phyloP scores from a whole-genome alignment of 1,140 invertebrate species.

The Hyles euphorbiae region DNA sequence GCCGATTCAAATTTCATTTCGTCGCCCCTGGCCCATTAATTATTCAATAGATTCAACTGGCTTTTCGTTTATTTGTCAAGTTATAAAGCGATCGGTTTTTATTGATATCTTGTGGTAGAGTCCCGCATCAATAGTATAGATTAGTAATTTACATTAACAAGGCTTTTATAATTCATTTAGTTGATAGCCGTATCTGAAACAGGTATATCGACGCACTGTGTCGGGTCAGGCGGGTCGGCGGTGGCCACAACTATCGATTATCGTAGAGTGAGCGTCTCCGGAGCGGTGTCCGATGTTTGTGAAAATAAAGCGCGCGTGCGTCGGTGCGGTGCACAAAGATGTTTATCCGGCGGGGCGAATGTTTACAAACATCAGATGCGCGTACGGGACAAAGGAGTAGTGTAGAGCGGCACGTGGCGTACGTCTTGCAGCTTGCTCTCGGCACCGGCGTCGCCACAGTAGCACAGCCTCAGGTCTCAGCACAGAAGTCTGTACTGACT shows the following conservation, averaged over 20 bases:
- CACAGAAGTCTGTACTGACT: neutral
- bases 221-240: no score
- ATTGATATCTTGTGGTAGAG: constrained; percentile 24
- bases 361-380: constrained; percentile 45
- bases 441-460: neutral
- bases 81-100: constrained; percentile 46
- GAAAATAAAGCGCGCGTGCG: constrained; percentile 33
- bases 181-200: no score
- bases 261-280: no score
- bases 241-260: no score
- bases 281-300: constrained; percentile 1
- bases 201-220: no score
- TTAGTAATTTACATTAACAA: no score
- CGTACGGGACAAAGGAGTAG: constrained; percentile 18
- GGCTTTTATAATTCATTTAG: no score
- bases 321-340: constrained; percentile 35
- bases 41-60: constrained; percentile 52
- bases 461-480: neutral
- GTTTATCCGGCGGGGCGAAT: constrained; percentile 43
- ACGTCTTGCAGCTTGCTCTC: constrained; percentile 18
- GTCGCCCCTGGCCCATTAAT: constrained; percentile 46
- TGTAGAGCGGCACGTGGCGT: constrained; percentile 23
- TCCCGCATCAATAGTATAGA: no score
- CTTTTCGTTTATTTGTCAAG: constrained; percentile 30
- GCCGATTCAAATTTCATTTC: constrained; percentile 27